Percentiles rank a stretch among this genome's conserved stretches.
Conservation (phyloP, 2,888 invertebrate genomes). For the Anaspis maculata region DNA sequence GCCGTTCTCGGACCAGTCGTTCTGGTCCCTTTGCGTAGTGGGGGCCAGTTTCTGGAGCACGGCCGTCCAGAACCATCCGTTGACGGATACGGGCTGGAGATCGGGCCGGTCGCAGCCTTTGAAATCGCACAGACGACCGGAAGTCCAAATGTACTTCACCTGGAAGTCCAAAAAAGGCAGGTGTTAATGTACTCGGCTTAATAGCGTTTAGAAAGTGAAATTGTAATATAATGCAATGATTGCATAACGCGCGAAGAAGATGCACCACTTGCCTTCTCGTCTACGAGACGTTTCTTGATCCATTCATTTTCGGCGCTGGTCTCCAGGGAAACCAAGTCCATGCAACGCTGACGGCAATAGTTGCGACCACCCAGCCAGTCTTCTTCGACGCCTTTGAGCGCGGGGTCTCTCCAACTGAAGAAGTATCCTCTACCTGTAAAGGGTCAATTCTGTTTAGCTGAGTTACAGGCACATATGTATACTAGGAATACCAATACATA, state of each 20-base stretch:
- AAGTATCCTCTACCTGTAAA: constrained; percentile 67
- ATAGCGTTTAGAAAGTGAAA: too few relatives aligned
- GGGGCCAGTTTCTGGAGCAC: constrained; percentile 79
- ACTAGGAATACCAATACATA: too few relatives aligned
- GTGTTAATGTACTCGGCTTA: too few relatives aligned
- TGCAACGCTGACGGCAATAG: constrained; percentile 79
- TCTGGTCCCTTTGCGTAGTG: constrained; percentile 70
- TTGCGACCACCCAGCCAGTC: constrained; percentile 83
- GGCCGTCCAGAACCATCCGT: constrained; percentile 92
- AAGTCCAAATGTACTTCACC: constrained; percentile 88
- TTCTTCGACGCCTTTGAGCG: constrained; percentile 63
- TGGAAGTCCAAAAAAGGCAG: constrained; percentile 31
- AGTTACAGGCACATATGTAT: too few relatives aligned
- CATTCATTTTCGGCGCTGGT: constrained; percentile 82
- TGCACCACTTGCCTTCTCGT: constrained; percentile 55
- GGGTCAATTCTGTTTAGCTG: too few relatives aligned
- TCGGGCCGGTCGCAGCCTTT: constrained; percentile 82
- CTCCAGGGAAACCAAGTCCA: constrained; percentile 82
- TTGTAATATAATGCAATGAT: too few relatives aligned
- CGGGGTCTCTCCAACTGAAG: constrained; percentile 79
- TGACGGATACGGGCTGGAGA: constrained; percentile 68
- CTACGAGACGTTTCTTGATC: constrained; percentile 69
- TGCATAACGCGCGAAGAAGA: background rate
- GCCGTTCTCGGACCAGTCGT: constrained; percentile 82
- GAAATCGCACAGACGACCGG: constrained; percentile 83